Base-by-base conservation (phyloP, 2,797 vertebrate species). In the Onychomys torridus region DNA sequence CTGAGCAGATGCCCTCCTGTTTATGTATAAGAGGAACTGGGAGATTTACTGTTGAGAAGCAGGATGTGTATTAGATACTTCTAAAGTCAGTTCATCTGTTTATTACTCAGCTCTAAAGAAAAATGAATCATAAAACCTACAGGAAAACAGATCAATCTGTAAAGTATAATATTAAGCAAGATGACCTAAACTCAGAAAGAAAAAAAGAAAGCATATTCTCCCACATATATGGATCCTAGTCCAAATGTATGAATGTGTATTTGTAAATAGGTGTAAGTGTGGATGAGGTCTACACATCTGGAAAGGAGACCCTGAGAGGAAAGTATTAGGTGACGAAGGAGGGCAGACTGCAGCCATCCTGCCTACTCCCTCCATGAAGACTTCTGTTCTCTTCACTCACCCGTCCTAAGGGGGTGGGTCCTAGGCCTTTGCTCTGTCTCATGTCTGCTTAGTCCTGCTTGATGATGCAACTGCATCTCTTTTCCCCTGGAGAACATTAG, bases 391-490 rank as follows among this genome's bases (percentile, higher is more conserved):
- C 63, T 0, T 78, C 25, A 59, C 69, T 57, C 52, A 40, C 27
- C 55, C 21, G 43, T 46, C n/a, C 17, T 27, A n/a, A 61, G 69
- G 67, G 16, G 5, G 32, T 6, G 67, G 67, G 34, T 67, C 17
- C 27, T 34, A 49, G 46, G 32, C 21, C 17, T 49, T 27, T 52
- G 46, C 21, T 75, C 52, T 59, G 7, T 46, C 46, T 57, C 21
- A 14, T 11, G 88, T n/a, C 3, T 71, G 21, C 17, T 16, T 57
- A 11, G 13, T 71, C 87, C 91, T 65, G 27, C 25, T 37, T 43
- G 19, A 32, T 21, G 37, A 1, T 32, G 14, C n/a, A 25, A 8
- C 7, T 1, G 37, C 84, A 65, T 29, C 29, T 40, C 1, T 0
- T 87, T 37, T 40, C 13, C 88, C 88, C 84, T 27, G 16, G 52